Conservation (phyloP, 2,113 vertebrate species). For the Vicugna pacos region DNA sequence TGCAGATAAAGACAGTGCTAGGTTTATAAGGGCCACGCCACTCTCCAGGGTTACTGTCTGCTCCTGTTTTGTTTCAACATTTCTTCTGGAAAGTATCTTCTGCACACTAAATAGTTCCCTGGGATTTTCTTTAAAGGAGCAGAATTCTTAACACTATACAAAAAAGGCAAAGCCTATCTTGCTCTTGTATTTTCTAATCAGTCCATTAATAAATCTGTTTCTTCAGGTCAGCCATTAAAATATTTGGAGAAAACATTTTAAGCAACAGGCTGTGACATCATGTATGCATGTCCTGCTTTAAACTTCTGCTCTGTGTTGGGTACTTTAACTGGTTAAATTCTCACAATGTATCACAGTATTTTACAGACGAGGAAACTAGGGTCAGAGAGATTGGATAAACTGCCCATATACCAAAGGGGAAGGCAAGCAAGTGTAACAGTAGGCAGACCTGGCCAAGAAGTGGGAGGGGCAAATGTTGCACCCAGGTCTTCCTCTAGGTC, state of each 20-base stretch:
- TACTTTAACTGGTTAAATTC: neutral
- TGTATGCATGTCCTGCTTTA: fast-evolving
- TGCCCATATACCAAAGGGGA: neutral
- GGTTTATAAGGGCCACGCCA: neutral
- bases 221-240: neutral
- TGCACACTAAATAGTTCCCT: neutral
- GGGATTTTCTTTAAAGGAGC: neutral
- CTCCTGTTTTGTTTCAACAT: neutral
- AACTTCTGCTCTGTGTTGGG: neutral
- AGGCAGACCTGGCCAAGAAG: neutral
- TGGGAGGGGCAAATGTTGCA: neutral
- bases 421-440: neutral
- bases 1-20: neutral
- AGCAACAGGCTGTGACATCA: neutral
- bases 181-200: neutral
- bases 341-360: neutral
- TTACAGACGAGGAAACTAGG: neutral
- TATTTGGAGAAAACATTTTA: neutral
- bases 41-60: neutral
- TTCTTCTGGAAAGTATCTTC: neutral
- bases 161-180: neutral
- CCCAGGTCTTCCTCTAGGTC: neutral
- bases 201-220: neutral
- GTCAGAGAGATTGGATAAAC: neutral
- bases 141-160: neutral